Percentiles rank a stretch among this genome's conserved stretches.
Evolutionary conservation across 2,113 vertebrate genomes (phyloP).

Genomic region (Periophthalmodon schlosseri): DNA sequence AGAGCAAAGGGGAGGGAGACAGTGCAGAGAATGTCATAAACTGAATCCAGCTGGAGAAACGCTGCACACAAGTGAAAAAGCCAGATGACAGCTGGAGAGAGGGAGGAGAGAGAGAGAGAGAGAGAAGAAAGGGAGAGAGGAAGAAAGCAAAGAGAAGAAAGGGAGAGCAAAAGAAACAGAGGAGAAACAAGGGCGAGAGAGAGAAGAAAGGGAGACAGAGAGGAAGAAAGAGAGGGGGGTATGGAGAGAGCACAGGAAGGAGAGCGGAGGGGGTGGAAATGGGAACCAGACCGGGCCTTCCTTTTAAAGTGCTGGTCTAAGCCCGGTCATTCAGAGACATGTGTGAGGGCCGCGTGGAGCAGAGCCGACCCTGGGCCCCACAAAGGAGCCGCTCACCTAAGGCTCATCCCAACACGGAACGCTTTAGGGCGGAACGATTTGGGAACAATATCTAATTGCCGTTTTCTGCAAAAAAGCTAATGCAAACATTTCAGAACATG

Average conservation of each 20-base stretch:
- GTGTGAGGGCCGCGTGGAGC: constrained; percentile 78
- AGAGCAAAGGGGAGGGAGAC: constrained; percentile 66
- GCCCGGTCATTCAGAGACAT: constrained; percentile 77
- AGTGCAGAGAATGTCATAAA: constrained; percentile 89
- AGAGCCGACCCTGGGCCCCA: constrained; percentile 67
- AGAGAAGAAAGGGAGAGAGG: constrained; percentile 20
- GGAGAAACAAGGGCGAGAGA: not conserved
- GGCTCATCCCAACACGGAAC: too few relatives aligned
- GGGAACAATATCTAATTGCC: too few relatives aligned
- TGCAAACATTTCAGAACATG: too few relatives aligned
- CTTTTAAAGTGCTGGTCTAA: constrained; percentile 81
- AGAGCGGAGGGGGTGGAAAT: constrained; percentile 70
- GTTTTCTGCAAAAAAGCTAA: too few relatives aligned
- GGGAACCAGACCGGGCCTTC: constrained; percentile 84
- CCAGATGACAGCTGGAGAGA: constrained; percentile 87
- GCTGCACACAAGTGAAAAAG: constrained; percentile 85
- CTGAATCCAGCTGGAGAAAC: constrained; percentile 88
- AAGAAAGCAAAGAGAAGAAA: constrained; percentile 51
- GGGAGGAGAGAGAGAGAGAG: not conserved
- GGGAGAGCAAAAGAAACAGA: constrained; percentile 13
- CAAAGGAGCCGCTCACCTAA: constrained; percentile 53
- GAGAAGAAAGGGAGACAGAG: not conserved
- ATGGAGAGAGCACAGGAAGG: not conserved
- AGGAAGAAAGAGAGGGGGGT: too few relatives aligned
- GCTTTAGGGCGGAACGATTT: too few relatives aligned